phyloP scores from a whole-genome alignment of 2,113 vertebrate genomes.

The Turdus rufiventris region DNA sequence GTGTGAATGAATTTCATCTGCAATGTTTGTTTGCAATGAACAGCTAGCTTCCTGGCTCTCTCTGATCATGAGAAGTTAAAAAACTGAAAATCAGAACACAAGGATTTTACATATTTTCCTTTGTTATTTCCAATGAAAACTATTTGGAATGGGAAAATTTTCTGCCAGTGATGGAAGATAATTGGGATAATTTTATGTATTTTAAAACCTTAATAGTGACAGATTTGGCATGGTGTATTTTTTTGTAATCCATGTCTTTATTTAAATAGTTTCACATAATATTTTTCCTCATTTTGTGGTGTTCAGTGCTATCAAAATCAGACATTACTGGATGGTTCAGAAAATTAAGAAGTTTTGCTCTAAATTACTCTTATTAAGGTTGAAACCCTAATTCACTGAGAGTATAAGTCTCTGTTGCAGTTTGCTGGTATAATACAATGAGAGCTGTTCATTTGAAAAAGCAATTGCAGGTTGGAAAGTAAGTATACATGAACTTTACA shows the following conservation, averaged over 20 bases:
- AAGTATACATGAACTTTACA: neutral
- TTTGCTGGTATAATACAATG: neutral
- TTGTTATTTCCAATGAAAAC: neutral
- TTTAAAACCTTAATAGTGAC: neutral
- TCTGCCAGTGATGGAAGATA: neutral
- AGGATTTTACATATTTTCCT: neutral
- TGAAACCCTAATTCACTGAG: neutral
- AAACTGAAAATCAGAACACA: neutral
- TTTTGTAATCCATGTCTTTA: neutral
- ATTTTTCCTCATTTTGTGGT: neutral
- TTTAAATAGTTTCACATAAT: neutral
- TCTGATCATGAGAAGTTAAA: neutral
- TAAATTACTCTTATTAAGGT: neutral
- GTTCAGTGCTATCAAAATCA: neutral
- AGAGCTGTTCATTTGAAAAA: constrained; percentile 76
- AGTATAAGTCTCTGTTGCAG: neutral
- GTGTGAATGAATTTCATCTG: constrained; percentile 55
- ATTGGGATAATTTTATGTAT: neutral
- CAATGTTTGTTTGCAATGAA: constrained; percentile 71
- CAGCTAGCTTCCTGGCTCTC: constrained; percentile 48
- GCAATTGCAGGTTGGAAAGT: constrained; percentile 68
- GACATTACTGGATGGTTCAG: neutral
- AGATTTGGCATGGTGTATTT: neutral
- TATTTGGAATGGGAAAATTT: neutral
- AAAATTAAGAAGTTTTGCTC: neutral